Evolutionary conservation across 2,797 vertebrate species (phyloP).

Genomic region (Lemur catta): DNA sequence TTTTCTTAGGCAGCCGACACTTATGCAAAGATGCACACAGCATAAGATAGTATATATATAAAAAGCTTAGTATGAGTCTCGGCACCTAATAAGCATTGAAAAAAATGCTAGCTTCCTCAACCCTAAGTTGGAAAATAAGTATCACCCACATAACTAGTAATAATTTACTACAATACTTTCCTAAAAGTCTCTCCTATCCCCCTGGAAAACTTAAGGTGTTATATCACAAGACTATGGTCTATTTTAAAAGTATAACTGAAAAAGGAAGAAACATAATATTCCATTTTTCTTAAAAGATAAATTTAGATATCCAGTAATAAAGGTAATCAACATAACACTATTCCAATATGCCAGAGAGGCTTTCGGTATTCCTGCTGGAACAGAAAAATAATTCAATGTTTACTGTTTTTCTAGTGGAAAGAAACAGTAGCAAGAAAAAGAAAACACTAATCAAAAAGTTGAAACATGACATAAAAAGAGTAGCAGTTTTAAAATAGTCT

Average conservation of each 20-base stretch:
- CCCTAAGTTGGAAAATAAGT: not conserved
- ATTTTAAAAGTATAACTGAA: constrained; percentile 9
- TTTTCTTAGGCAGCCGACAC: constrained; percentile 9
- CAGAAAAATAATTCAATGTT: not conserved
- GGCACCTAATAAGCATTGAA: not conserved
- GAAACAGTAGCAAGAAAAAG: constrained; percentile 2
- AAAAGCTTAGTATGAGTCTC: not conserved
- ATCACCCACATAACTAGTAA: not conserved
- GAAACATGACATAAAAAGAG: constrained; percentile 49
- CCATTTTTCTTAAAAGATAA: constrained; percentile 35
- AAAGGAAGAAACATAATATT: not conserved
- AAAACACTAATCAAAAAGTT: not conserved
- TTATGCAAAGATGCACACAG: not conserved
- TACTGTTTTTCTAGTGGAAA: not conserved
- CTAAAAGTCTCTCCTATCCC: constrained; percentile 6
- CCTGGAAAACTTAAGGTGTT: not conserved
- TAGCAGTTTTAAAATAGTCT: not conserved
- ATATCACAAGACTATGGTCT: not conserved
- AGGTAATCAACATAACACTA: not conserved
- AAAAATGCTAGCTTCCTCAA: constrained; percentile 30
- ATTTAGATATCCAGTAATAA: not conserved
- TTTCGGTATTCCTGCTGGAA: constrained; percentile 37
- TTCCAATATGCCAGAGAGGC: not conserved
- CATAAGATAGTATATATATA: not conserved
- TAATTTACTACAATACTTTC: not conserved